Evolutionary conservation across 2,113 vertebrate species (phyloP).

Genomic region (Paramisgurnus dabryanus): DNA sequence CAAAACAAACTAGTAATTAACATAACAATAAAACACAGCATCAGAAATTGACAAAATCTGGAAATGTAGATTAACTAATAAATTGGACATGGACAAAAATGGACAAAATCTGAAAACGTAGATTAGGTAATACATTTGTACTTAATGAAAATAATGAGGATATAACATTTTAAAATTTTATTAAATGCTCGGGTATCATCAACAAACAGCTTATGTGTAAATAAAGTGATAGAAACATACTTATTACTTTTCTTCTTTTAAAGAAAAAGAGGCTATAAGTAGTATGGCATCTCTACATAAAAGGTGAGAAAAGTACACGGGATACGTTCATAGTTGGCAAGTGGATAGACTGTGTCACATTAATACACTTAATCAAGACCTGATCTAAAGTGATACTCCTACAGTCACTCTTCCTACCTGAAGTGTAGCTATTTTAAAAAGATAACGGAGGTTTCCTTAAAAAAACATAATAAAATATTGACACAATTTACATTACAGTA

Average conservation of each 20-base stretch:
- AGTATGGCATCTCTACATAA: slow-evolving; percentile 75
- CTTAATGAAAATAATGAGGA: slow-evolving; percentile 58
- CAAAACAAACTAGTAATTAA: too few relatives aligned
- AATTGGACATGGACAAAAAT: not conserved
- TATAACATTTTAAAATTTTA: slow-evolving; percentile 76
- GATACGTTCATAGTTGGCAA: slow-evolving; percentile 70
- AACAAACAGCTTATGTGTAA: slow-evolving; percentile 79
- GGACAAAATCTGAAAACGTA: not conserved
- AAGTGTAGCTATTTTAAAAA: slow-evolving; percentile 75
- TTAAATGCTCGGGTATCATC: slow-evolving; percentile 80
- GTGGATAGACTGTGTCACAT: slow-evolving; percentile 74
- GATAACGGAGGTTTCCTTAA: slow-evolving; percentile 70
- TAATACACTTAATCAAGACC: slow-evolving; percentile 75
- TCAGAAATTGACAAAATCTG: too few relatives aligned
- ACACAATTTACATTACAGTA: slow-evolving; percentile 73
- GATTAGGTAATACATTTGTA: not conserved
- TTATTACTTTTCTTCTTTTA: slow-evolving; percentile 72
- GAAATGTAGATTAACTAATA: too few relatives aligned
- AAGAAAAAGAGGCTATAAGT: slow-evolving; percentile 68
- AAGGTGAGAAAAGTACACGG: slow-evolving; percentile 57
- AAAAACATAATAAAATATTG: slow-evolving; percentile 66
- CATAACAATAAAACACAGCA: too few relatives aligned
- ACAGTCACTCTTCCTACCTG: slow-evolving; percentile 62
- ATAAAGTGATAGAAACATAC: slow-evolving; percentile 82
- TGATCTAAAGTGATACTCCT: slow-evolving; percentile 74